Evolutionary conservation across 2,888 invertebrate genomes (phyloP), one percentile per base, ranked within the genome.

Genomic region (Pachycephus smyrnensis): DNA sequence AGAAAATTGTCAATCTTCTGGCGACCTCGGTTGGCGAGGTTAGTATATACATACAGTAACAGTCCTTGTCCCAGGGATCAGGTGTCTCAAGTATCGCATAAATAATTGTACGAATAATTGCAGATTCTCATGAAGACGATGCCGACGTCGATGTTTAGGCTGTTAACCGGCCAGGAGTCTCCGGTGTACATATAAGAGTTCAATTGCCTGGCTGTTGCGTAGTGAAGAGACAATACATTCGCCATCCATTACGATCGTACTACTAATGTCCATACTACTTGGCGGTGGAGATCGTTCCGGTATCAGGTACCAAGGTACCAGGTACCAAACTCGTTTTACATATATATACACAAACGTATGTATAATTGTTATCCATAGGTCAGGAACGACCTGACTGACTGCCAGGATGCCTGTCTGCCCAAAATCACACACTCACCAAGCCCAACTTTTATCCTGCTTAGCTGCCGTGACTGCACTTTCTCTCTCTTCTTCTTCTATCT

Each of bases 101-200:
- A 23, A 55, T 23, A 23, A 55, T 23, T 55, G 9, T 9, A 55
- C 23, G 55, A 55, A 55, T 55, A 55, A 23, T 94, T 94, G 55
- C 94, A 99, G 98, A 99, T 99, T 88, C 94, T 99, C 88, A 99
- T 99, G 99, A 99, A 99, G 93, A 99, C 99, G 81, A 99, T 99
- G 99, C 99, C 99, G 88, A 99, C 99, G 85, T 99, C 99, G 84
- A 99, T 99, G 98, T 99, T 99, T 94, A 95, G 99, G 89, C 94
- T 99, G 91, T 94, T 99, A 90, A 99, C 99, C 86, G 99, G 99
- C 81, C 99, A 99, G 93, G 99, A 99, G 93, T 98, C 98, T 92
- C 99, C 99, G 86, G 97, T 99, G 93, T 99, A 98, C 93, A 99
- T 99, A 93, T 99, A 96, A 94, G 86, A 82, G 77, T 82, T 88